Evolutionary conservation across 2,113 vertebrate species (phyloP).

Genomic region (Aegotheles bennettii): DNA sequence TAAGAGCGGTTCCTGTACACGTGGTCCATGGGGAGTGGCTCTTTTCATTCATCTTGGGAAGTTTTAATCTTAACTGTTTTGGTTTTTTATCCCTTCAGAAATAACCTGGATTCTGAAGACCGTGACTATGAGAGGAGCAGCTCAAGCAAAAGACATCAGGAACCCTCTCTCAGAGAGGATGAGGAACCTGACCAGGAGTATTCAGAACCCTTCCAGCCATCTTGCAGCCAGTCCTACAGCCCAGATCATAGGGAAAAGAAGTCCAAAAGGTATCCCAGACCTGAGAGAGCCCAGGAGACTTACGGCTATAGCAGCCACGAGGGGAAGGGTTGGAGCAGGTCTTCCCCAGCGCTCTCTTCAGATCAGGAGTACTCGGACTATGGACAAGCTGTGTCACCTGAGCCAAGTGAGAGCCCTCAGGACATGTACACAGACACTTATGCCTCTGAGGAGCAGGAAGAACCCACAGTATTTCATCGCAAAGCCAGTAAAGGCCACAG

Average conservation of each 20-base stretch:
- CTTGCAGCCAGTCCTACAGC: constrained; percentile 63
- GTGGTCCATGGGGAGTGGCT: not conserved
- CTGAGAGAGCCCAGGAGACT: constrained; percentile 61
- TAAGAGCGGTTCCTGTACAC: not conserved
- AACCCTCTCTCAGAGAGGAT: constrained; percentile 75
- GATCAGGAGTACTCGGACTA: constrained; percentile 76
- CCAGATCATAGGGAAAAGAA: constrained; percentile 70
- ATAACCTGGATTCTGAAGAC: constrained; percentile 67
- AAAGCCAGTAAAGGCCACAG: constrained; percentile 66
- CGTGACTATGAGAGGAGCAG: constrained; percentile 69
- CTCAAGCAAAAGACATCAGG: constrained; percentile 73
- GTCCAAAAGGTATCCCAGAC: constrained; percentile 56
- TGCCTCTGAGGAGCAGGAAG: constrained; percentile 64
- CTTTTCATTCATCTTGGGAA: not conserved
- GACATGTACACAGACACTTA: constrained; percentile 62
- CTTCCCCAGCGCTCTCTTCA: constrained; percentile 71
- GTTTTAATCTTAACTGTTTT: not conserved
- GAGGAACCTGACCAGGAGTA: constrained; percentile 71
- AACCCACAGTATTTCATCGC: not conserved
- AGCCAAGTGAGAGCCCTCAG: constrained; percentile 74
- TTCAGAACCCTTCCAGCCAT: constrained; percentile 74
- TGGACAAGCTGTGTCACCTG: constrained; percentile 78
- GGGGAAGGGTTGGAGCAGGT: constrained; percentile 64
- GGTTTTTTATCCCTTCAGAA: constrained; percentile 36
- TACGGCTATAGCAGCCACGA: constrained; percentile 56